These are phyloP conservation scores for Aphelenchoides fujianensis DNA, from an alignment of 1,140 invertebrate species.

Conservation along the genomic window DNA sequence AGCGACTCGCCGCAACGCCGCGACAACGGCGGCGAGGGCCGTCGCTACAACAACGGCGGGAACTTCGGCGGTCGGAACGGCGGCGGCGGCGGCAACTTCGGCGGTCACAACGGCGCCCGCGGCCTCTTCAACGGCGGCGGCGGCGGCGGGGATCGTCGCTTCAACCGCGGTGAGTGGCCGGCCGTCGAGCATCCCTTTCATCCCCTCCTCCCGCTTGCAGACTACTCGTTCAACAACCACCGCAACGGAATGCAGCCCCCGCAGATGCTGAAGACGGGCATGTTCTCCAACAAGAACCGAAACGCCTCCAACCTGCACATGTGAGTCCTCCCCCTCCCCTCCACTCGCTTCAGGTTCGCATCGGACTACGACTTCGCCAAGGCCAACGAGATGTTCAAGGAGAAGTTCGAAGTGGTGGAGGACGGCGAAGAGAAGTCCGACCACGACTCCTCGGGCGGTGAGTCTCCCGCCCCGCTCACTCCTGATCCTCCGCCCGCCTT, in stretches of 20 bases:
- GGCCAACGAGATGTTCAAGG: slow-evolving; percentile 6
- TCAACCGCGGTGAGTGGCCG: neutral
- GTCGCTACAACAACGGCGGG: neutral
- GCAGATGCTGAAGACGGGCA: neutral
- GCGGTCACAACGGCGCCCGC: neutral
- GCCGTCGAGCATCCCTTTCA: neutral
- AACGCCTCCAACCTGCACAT: neutral
- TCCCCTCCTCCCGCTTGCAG: neutral
- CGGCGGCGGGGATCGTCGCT: neutral
- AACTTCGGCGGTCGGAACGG: neutral
- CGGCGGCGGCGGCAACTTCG: neutral
- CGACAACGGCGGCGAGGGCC: neutral
- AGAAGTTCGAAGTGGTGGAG: neutral
- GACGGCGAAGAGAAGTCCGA: neutral
- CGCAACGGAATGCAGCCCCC: too few relatives aligned
- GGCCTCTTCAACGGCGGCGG: neutral
- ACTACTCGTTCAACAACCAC: neutral
- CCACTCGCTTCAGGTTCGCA: neutral
- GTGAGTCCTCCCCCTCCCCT: neutral
- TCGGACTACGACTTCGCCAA: slow-evolving; percentile 13
- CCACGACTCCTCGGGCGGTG: neutral
- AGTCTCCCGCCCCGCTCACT: neutral
- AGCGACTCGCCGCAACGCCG: neutral
- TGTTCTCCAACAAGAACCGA: neutral
- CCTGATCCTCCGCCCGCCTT: neutral